Percentiles rank a stretch among this genome's conserved stretches.
Conservation (phyloP, 2,113 vertebrate genomes). For the Guaruba guarouba region DNA sequence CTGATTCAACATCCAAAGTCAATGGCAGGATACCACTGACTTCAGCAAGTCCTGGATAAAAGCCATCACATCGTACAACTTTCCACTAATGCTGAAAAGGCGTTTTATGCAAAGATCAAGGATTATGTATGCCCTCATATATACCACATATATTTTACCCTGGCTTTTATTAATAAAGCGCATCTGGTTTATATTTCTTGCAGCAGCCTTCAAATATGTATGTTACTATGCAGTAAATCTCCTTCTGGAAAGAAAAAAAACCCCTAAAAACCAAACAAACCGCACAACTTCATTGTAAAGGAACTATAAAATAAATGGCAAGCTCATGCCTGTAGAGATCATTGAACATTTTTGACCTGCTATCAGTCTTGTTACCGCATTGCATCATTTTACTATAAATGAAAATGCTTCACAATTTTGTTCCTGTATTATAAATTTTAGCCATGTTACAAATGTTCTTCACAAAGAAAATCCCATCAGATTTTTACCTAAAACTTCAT, state of each 20-base stretch:
- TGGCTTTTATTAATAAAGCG: background rate
- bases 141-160: background rate
- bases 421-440: background rate
- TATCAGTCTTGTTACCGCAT: background rate
- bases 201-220: background rate
- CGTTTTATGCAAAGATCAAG: background rate
- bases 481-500: background rate
- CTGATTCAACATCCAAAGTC: background rate
- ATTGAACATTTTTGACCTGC: background rate
- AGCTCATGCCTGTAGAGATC: background rate
- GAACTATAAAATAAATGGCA: background rate
- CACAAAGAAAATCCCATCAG: background rate
- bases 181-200: conserved; percentile 24
- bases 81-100: background rate
- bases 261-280: background rate
- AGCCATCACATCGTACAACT: background rate
- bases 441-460: background rate
- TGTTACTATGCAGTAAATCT: background rate
- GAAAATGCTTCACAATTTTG: background rate
- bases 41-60: background rate
- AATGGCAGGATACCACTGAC: background rate
- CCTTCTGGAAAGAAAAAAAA: background rate
- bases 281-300: background rate
- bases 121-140: background rate
- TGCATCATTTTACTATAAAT: background rate